Base-by-base conservation (phyloP, 2,113 vertebrate species). In the Xyrauchen texanus region DNA sequence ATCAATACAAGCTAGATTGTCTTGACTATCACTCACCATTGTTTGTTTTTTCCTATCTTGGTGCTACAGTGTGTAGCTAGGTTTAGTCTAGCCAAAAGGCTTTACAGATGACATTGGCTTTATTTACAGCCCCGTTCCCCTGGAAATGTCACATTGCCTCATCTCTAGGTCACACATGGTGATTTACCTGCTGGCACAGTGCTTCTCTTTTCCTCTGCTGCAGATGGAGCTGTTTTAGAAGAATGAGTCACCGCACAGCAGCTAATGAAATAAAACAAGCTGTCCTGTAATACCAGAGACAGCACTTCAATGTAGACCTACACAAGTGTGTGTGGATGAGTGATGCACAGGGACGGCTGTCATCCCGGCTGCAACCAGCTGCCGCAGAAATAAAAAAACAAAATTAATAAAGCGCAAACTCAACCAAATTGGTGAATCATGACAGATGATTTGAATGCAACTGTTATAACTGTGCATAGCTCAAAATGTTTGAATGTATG, bases 71-170 rank as follows among this genome's bases (percentile, higher is more conserved):
- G 11, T 62, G 15, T 13, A 21, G 68, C n/a, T n/a, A 34, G 46
- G 42, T 49, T 52, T 63, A 63, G 49, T 58, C 58, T 47, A 15
- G 69, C 12, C 45, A 45, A 71, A 71, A 45, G 42, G 52, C 21
- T 13, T 10, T 51, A 74, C 71, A 42, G 16, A 74, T 47, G 55
- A 62, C 13, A 45, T 46, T 63, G 10, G 71, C 46, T 62, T 74
- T 34, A 74, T 74, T 74, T 74, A 62, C 16, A 62, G 11, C 42
- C 11, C 45, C 51, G 0, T 47, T 63, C 34, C 16, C n/a, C 46
- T 63, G 72, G 7, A 63, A 74, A 74, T 52, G 58, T 74, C 60
- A 74, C 58, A 74, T 15, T 63, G 58, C 46, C 60, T 51, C 46
- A 51, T 74, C 45, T 74, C 11, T 51, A 51, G 15, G 15, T 49